Conservation (phyloP, 2,797 vertebrate genomes). For the Gallinago solitaria region DNA sequence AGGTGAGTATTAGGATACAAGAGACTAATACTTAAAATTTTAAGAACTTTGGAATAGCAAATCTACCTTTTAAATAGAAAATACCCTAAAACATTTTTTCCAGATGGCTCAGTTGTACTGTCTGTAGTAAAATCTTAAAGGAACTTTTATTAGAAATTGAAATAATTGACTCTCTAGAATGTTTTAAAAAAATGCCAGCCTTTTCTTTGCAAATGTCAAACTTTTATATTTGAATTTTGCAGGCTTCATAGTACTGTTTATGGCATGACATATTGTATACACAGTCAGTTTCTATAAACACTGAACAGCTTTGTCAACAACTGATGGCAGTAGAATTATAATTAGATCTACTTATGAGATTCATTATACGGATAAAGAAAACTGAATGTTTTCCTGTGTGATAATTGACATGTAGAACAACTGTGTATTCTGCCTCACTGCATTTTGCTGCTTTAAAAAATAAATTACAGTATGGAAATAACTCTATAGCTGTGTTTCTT, state of each 20-base stretch:
- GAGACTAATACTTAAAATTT: background rate
- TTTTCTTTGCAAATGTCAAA: slow-evolving; percentile 36
- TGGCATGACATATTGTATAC: background rate
- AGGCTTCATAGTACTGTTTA: slow-evolving; percentile 31
- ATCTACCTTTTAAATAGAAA: background rate
- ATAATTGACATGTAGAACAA: slow-evolving; percentile 46
- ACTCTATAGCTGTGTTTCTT: background rate
- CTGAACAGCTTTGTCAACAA: slow-evolving; percentile 57
- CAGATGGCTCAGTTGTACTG: background rate
- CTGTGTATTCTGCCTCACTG: background rate
- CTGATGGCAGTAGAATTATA: slow-evolving; percentile 46
- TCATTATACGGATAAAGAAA: slow-evolving; percentile 37
- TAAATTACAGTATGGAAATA: background rate
- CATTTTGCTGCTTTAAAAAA: background rate
- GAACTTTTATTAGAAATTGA: slow-evolving; percentile 11
- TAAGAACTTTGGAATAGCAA: background rate
- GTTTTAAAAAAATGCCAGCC: background rate
- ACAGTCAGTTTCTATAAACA: slow-evolving; percentile 44
- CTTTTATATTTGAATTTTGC: slow-evolving; percentile 44
- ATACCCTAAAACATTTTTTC: background rate
- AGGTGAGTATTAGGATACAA: background rate
- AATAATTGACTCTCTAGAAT: background rate
- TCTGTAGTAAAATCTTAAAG: background rate
- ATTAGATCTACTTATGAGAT: slow-evolving; percentile 58
- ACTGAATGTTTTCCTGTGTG: slow-evolving; percentile 32